Evolutionary conservation across 2,888 invertebrate genomes (phyloP), one percentile per base, ranked within the genome.

Genomic region (Elysia crispata): DNA sequence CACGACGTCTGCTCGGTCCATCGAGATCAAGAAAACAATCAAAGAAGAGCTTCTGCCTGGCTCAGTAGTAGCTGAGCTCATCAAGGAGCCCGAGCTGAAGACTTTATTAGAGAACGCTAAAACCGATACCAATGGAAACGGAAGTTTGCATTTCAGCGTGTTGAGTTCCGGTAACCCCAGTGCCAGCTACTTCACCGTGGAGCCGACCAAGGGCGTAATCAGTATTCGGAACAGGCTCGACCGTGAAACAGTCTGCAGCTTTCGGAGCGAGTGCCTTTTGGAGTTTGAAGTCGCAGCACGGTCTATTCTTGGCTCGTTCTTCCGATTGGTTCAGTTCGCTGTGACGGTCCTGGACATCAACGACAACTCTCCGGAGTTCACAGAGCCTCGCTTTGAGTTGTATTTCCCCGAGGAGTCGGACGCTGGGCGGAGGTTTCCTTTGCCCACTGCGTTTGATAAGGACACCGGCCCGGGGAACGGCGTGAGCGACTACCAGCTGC

Each of bases 341-440:
- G 77, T 83, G 54, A 64, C 73, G 25, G 49, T 83, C 23, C 73
- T 70, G 28, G 83, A 83, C 60, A 75, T 83, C 57, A 83, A 83
- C 81, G 83, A 83, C 74, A 83, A 83, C 79, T 79, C 79, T 1
- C 83, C 83, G n/a, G 81, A 79, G 66, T 83, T 83, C 72, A 69
- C 79, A 30, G 81, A 83, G 74, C 50, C 67, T 1, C 57, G 49
- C 30, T 81, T 81, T 64, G 73, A 79, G 64, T 18, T 83, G 31
- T 57, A 62, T 60, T 50, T 83, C 18, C 77, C 81, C 0, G 83
- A 83, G 62, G 75, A 83, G 23, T 62, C 81, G 6, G 79, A 77
- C 23, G 23, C 23, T 20, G 76, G 81, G 11, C 31, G 72, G 1
- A 69, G 81, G 15, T 83, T 79, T 69, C 83, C 76, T 30, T 50